Evolutionary conservation across 2,888 invertebrate genomes (phyloP).

Genomic region (Phyto melanocephala): DNA sequence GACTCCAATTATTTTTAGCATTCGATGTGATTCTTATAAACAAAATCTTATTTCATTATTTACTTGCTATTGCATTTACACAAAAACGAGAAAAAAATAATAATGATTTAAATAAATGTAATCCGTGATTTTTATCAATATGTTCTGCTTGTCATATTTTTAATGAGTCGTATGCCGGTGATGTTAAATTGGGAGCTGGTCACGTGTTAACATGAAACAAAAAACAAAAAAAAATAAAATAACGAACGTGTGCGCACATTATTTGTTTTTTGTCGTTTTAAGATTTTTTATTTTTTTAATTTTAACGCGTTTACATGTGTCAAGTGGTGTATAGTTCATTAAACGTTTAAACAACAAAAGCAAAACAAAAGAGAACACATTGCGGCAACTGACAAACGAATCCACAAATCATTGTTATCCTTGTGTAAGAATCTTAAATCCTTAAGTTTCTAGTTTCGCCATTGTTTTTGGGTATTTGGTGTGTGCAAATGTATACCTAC

Average conservation of each 20-base stretch:
- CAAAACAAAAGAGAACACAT: background rate
- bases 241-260: conserved; percentile 47
- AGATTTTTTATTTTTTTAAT: conserved; percentile 4
- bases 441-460: background rate
- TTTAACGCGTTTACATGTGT: conserved; percentile 56
- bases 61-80: background rate
- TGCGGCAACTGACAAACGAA: conserved; percentile 15
- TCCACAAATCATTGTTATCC: conserved; percentile 59
- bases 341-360: conserved; percentile 38
- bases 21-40: conserved; percentile 1
- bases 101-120: conserved; percentile 44
- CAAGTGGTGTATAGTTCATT: conserved; percentile 58
- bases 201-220: conserved; percentile 33
- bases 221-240: too few species aligned
- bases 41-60: conserved; percentile 30
- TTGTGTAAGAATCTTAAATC: conserved; percentile 20
- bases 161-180: conserved; percentile 58
- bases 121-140: conserved; percentile 70
- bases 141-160: conserved; percentile 71
- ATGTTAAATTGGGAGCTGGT: conserved; percentile 48
- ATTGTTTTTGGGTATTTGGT: conserved; percentile 36
- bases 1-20: background rate
- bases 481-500: background rate
- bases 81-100: background rate
- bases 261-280: background rate